Evolutionary conservation across 2,113 vertebrate genomes (phyloP).

Genomic region (Clarias batrachus): DNA sequence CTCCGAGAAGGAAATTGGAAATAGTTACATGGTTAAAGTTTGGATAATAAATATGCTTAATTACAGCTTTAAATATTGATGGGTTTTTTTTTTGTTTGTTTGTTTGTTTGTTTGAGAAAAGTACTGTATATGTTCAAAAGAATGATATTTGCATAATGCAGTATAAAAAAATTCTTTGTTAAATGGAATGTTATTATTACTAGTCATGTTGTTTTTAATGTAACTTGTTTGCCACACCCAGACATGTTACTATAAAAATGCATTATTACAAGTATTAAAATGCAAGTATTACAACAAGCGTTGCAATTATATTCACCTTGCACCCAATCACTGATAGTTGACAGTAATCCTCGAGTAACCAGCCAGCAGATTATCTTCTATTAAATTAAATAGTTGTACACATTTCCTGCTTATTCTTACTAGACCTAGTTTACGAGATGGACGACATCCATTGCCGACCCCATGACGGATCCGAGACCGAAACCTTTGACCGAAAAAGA

Average conservation of each 20-base stretch:
- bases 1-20: neutral
- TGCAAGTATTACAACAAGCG: too few relatives aligned
- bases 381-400: neutral
- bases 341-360: neutral
- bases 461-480: neutral
- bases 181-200: neutral
- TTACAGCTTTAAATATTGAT: neutral
- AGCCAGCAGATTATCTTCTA: neutral
- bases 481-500: neutral
- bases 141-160: neutral
- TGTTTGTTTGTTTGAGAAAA: neutral
- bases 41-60: neutral
- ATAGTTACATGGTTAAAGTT: neutral
- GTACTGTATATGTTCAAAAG: neutral
- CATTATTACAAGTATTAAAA: too few relatives aligned
- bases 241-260: too few relatives aligned
- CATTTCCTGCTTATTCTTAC: neutral
- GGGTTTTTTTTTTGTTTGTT: too few relatives aligned
- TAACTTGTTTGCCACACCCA: neutral
- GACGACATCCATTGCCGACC: neutral
- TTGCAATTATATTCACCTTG: too few relatives aligned
- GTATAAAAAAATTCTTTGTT: neutral
- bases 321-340: neutral
- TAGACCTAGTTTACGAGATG: neutral
- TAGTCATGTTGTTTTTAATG: neutral